Evolutionary conservation across 2,113 vertebrate species (phyloP).

Genomic region (Cephalopholis sonnerati): DNA sequence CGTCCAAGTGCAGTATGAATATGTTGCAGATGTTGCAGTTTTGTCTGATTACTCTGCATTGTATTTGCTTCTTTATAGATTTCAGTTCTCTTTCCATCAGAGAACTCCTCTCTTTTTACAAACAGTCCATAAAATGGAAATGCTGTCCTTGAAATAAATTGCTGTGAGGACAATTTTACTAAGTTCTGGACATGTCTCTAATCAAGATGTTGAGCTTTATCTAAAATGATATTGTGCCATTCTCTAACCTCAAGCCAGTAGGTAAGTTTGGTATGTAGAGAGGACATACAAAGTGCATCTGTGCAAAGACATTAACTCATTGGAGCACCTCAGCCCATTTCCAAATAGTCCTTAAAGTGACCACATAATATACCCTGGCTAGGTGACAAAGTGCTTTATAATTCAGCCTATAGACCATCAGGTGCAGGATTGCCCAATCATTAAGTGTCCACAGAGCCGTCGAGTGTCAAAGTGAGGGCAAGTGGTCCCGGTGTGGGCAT

Average conservation of each 20-base stretch:
- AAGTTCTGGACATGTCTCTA: conserved; percentile 1
- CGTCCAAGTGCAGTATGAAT: neutral
- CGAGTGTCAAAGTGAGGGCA: conserved; percentile 11
- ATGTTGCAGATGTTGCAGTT: neutral
- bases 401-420: conserved; percentile 25
- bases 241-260: neutral
- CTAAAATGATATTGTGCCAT: conserved; percentile 17
- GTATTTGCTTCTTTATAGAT: neutral
- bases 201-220: neutral
- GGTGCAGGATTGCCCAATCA: conserved; percentile 13
- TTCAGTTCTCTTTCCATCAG: neutral
- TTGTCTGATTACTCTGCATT: neutral
- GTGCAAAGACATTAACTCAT: neutral
- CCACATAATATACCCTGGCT: conserved; percentile 2
- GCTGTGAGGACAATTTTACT: neutral
- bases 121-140: neutral
- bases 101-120: neutral
- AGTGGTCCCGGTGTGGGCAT: neutral
- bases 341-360: conserved; percentile 1
- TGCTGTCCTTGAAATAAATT: neutral
- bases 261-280: neutral
- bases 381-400: conserved; percentile 33
- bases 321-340: neutral
- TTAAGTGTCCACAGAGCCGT: conserved; percentile 12
- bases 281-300: neutral